Base-by-base conservation (phyloP, 92 coral and sea anemone genomes). In the Porites rus region DNA sequence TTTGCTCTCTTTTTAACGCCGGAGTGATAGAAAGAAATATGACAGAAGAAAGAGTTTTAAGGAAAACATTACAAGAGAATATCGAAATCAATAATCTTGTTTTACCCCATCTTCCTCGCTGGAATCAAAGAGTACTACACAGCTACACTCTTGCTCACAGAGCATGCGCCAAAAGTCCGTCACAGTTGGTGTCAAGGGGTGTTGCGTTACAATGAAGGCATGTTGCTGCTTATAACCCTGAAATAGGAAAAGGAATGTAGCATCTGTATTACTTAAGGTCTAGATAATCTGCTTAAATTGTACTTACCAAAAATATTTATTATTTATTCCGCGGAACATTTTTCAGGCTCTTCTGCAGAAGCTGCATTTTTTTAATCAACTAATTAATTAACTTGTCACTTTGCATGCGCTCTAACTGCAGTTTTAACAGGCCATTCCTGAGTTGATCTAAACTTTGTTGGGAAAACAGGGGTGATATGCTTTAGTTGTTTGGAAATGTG, bases 101-200 rank as follows among this genome's bases (percentile, higher is more conserved):
- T 82, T 84, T 68, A 91, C 96, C 90, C 90, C 98, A 84, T 96
- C 93, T 85, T 93, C 97, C 28, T 96, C 95, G 19, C 91, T 90
- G 53, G 98, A 90, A 66, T 92, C 91, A 82, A 97, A 92, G 18
- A 94, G 83, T 50, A 97, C 94, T 8, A 97, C 88, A 81, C 98
- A 97, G 18, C 90, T 94, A 16, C 98, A 95, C 62, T 87, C 95
- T 77, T 97, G 98, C 78, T 97, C 99, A 87, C 96, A 93, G 74
- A 97, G 92, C 99, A 97, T 97, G 89, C 97, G 99, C 99, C 99
- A 97, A 73, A 93, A 95, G 84, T 95, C 99, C 12, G 96, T 88
- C 13, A 95, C 84, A 20, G 98, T 97, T 22, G 91, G 65, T 31
- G 95, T 84, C 80, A 97, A 89, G 62, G 99, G 99, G 81, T 92